Percentiles rank a stretch among this genome's conserved stretches.
These are phyloP conservation scores for Torymus auratus DNA, from an alignment of 2,888 invertebrate species.

Conservation along the genomic window DNA sequence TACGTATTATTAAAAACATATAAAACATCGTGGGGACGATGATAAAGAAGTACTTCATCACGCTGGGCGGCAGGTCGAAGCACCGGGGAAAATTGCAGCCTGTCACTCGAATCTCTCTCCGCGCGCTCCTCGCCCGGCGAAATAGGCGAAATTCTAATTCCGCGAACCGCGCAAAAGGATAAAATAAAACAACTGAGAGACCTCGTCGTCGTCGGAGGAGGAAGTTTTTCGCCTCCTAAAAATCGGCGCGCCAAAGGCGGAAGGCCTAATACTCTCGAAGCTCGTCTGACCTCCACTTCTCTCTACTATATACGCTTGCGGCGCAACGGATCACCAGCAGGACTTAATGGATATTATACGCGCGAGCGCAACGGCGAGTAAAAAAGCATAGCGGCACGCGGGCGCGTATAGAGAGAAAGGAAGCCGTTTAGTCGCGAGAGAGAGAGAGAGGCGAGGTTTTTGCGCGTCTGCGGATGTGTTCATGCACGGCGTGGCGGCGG, in stretches of 20 bases:
- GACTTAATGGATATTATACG: conserved; percentile 12
- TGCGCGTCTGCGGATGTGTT: conserved; percentile 69
- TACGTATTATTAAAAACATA: conserved; percentile 48
- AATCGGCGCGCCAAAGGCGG: conserved; percentile 46
- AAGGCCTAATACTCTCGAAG: conserved; percentile 16
- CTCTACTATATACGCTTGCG: too few species aligned
- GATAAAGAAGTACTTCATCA: conserved; percentile 45
- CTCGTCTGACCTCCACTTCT: conserved; percentile 22
- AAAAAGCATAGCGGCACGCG: conserved; percentile 1
- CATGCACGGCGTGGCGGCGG: conserved; percentile 12
- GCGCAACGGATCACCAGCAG: conserved; percentile 21
- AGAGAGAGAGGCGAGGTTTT: conserved; percentile 60
- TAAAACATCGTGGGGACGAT: conserved; percentile 20
- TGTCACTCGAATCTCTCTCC: conserved; percentile 12
- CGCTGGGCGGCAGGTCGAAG: neutral
- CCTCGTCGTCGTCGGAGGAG: conserved; percentile 22
- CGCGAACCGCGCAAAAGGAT: conserved; percentile 51
- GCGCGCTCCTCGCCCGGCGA: neutral
- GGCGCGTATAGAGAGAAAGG: conserved; percentile 18
- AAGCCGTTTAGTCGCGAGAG: conserved; percentile 42
- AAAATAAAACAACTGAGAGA: conserved; percentile 47
- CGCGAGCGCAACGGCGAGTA: neutral
- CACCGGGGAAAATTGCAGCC: conserved; percentile 38
- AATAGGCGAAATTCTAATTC: conserved; percentile 46
- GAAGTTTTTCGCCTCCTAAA: conserved; percentile 20